Evolutionary conservation across 2,888 invertebrate genomes (phyloP), one percentile per base, ranked within the genome.

Genomic region (Scaptomyza reducta): DNA sequence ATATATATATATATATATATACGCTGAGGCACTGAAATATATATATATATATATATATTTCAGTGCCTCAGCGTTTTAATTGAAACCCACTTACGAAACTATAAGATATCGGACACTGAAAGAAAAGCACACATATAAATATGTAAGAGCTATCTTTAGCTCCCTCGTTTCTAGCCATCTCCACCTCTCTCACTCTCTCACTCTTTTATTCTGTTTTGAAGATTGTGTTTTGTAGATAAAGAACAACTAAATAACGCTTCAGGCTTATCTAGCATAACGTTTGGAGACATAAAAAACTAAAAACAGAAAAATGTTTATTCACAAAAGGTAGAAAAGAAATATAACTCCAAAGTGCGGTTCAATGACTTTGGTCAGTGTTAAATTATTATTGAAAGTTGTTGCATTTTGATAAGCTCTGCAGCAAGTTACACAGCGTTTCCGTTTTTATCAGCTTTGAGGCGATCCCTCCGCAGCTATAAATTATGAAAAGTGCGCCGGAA

Each of bases 41-140:
- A n/a, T n/a, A n/a, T n/a, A n/a, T n/a, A n/a, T n/a, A n/a, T n/a
- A n/a, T n/a, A n/a, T n/a, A n/a, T n/a, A n/a, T n/a, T n/a, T 44
- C 10, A 46, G 41, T 57, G 49, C 38, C 54, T 41, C 31, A 31
- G 33, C 61, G 66, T 65, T 73, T 88, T 89, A 89, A 86, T 89
- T 89, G 89, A 89, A 89, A 89, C 86, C 86, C 89, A 86, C 86
- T 87, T 83, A 78, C 58, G 54, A 71, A 70, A 70, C 73, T 61
- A 33, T 49, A 45, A 56, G 67, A 79, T 67, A 77, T 68, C 50
- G 45, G 10, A 38, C 61, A 38, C 38, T 40, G n/a, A 49, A 61
- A 61, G 71, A 65, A 71, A 68, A 53, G 57, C 61, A 38, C 40
- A 38, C 40, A 35, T 7, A 58, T 47, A 59, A 41, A 59, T 45